Base-by-base conservation (phyloP, 2,888 invertebrate species). In the Eristalis intricaria region DNA sequence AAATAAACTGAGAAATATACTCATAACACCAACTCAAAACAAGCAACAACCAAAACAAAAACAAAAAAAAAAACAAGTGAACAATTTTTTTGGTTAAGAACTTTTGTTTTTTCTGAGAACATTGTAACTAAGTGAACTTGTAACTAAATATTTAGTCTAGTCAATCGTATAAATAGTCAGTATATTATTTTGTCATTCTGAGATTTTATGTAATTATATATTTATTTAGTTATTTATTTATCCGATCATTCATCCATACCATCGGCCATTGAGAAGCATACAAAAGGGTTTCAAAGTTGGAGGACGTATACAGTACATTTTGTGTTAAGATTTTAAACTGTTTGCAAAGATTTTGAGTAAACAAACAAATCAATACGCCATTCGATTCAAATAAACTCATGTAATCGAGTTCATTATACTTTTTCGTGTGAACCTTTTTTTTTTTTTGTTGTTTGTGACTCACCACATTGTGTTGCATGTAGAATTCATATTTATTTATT, bases 131-230 rank as follows among this genome's bases (percentile, higher is more conserved):
- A 61, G 35, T 64, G 29, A 60, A 71, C 56, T 74, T 74, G 38
- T 71, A 66, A 85, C 64, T 64, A 85, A 74, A 74, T 56, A 78
- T 40, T 13, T 86, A 86, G 71, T 86, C 86, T 86, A 86, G 86
- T 86, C 86, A 83, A 68, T 75, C 40, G 69, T 63, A 58, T 50
- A 2, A 10, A 43, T 38, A 69, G 66, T 75, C 60, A 69, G 43
- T 68, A 68, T 80, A 68, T 80, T 50, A 61, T 50, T 73, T 68
- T n/a, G n/a, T n/a, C 23, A 43, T 23, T 40, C 50, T 35, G 35
- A 38, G 19, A 60, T 60, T 23, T 60, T 22, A 32, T 74, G 10
- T 74, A 50, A 43, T 26, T 61, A 68, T 26, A 40, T 43, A 68
- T 76, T 61, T 38, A 64, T 60, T 60, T 63, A 26, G 32, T 74